Evolutionary conservation across 30 jellyfish, hydroid and myxozoan genomes (phyloP), one percentile per base, ranked within the genome.

Genomic region (Aurelia aurita): DNA sequence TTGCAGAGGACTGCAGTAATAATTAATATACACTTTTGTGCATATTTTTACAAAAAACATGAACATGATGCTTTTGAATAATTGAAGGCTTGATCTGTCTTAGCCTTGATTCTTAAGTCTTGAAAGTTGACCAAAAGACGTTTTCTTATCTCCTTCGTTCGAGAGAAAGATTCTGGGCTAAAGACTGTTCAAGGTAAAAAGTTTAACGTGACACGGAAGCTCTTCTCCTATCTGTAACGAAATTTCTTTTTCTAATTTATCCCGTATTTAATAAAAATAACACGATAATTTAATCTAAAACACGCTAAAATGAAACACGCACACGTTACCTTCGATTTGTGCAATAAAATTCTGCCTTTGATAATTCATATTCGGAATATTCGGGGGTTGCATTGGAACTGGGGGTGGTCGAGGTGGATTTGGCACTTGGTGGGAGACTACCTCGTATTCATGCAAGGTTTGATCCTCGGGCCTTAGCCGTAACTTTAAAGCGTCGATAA

Each of bases 401-500:
- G 67, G 67, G 46, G 84, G 84, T n/a, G 69, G 84, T 18, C 87
- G 69, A 32, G 75, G 79, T 25, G 72, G 72, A 21, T 14, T n/a
- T 27, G 60, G 86, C 43, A 20, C 12, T 27, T 23, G 57, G 23
- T 67, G 57, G 12, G 28, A 45, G 18, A 15, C 43, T 11, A 16
- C 22, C 75, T 63, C 49, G 46, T 67, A 51, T 59, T 77, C 58
- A 22, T 58, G 63, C 23, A 11, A 35, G 8, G 20, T 25, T 13
- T 75, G 35, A 35, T 75, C 79, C 11, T 74, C 87, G 1, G 80
- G 31, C 26, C 67, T 49, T 64, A 71, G 23, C 16, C 87, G 93
- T n/a, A 65, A 79, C 81, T 83, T 83, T 28, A 83, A 49, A 54
- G 93, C 93, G 29, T 83, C 93, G 62, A 83, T 57, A 23, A 83